phyloP scores from a whole-genome alignment of 1,140 invertebrate genomes.

The Battus philenor region DNA sequence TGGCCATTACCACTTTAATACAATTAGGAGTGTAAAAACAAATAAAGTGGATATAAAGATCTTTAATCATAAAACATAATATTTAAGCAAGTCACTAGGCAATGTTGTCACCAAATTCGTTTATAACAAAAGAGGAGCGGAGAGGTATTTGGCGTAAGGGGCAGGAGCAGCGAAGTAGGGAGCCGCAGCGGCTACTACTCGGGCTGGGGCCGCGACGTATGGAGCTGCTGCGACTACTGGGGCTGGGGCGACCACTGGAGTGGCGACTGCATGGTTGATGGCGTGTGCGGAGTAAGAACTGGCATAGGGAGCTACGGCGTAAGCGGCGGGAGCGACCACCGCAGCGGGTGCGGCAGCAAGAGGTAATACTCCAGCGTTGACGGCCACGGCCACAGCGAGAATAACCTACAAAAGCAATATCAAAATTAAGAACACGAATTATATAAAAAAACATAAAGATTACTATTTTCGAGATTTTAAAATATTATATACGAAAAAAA shows the following conservation, averaged over 20 bases:
- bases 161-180: constrained; percentile 70
- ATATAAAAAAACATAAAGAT: too few relatives aligned
- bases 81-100: constrained; percentile 68
- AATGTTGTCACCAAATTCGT: constrained; percentile 62
- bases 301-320: constrained; percentile 77
- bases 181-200: constrained; percentile 29
- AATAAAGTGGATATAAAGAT: constrained; percentile 18
- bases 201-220: constrained; percentile 26
- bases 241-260: constrained; percentile 72
- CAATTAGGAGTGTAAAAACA: too few relatives aligned
- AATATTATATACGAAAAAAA: too few relatives aligned
- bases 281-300: constrained; percentile 79
- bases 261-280: constrained; percentile 79
- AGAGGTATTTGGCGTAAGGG: constrained; percentile 35
- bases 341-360: constrained; percentile 58
- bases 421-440: too few relatives aligned
- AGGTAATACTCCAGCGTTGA: constrained; percentile 51
- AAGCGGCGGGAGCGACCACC: constrained; percentile 70
- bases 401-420: constrained; percentile 63
- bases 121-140: constrained; percentile 52
- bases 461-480: constrained; percentile 11
- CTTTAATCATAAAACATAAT: constrained; percentile 26
- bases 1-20: too few relatives aligned
- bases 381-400: constrained; percentile 57
- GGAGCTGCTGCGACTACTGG: constrained; percentile 42